Evolutionary conservation across 2,113 vertebrate species (phyloP).

Genomic region (Muntiacus reevesi): DNA sequence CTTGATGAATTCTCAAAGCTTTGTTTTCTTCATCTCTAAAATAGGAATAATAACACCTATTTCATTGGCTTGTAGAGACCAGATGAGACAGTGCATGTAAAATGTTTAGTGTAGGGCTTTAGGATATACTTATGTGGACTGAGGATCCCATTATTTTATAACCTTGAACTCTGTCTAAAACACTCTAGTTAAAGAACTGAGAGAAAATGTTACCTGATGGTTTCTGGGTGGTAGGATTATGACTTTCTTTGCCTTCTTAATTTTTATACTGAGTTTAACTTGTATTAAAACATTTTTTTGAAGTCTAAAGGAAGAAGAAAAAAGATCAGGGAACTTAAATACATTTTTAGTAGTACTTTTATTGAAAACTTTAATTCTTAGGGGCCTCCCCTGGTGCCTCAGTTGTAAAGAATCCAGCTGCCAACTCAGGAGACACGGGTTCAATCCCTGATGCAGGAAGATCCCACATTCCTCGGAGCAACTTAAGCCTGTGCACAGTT

Average conservation of each 20-base stretch:
- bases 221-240: background rate
- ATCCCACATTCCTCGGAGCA: background rate
- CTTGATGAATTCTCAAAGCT: background rate
- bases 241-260: background rate
- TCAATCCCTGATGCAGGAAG: background rate
- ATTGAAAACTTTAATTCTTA: background rate
- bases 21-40: background rate
- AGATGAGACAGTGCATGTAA: background rate
- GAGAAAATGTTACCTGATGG: background rate
- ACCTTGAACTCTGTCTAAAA: background rate
- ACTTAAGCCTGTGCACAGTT: background rate
- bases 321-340: background rate
- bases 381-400: background rate
- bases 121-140: background rate
- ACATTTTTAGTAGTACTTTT: background rate
- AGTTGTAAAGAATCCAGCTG: background rate
- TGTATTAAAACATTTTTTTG: background rate
- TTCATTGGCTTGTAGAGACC: background rate
- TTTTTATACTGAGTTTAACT: background rate
- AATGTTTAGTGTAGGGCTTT: background rate
- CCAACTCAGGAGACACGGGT: background rate
- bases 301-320: background rate
- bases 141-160: background rate
- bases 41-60: background rate
- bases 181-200: background rate